Conservation (phyloP, 2,888 invertebrate genomes). For the Deroplatys truncata region DNA sequence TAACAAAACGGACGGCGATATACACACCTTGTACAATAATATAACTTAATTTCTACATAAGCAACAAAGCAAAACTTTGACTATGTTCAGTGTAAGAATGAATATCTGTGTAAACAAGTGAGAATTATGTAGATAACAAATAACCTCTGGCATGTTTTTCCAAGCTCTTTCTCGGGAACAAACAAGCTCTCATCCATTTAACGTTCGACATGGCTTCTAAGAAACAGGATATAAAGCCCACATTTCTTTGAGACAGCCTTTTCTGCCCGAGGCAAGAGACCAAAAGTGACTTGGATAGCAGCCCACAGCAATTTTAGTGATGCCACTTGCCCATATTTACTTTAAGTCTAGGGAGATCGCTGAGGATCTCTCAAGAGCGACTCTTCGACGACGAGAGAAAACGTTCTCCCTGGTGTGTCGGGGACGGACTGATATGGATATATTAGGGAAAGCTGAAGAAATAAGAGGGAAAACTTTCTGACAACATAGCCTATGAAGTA, state of each 20-base stretch:
- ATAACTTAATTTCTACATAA: too few species aligned
- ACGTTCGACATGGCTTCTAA: not conserved
- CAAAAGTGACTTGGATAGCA: not conserved
- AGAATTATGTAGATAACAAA: too few species aligned
- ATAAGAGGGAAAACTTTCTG: not conserved
- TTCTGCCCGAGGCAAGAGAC: not conserved
- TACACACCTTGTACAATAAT: too few species aligned
- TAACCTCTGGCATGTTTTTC: too few species aligned
- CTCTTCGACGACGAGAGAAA: too few species aligned
- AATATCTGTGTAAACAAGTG: too few species aligned
- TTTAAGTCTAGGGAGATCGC: not conserved
- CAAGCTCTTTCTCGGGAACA: not conserved
- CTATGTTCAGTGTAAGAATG: too few species aligned
- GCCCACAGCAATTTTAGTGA: not conserved
- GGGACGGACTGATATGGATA: not conserved
- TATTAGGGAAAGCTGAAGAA: not conserved
- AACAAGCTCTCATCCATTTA: not conserved
- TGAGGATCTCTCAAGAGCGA: not conserved
- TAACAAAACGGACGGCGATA: too few species aligned
- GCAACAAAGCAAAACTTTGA: too few species aligned
- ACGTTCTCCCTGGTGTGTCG: too few species aligned
- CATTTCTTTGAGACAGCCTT: not conserved
- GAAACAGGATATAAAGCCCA: not conserved
- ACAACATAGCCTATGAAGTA: too few species aligned
- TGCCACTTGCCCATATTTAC: not conserved